Conservation (phyloP, 53 echinoderm and acorn worm genomes). For the Hippasteria phrygiana region DNA sequence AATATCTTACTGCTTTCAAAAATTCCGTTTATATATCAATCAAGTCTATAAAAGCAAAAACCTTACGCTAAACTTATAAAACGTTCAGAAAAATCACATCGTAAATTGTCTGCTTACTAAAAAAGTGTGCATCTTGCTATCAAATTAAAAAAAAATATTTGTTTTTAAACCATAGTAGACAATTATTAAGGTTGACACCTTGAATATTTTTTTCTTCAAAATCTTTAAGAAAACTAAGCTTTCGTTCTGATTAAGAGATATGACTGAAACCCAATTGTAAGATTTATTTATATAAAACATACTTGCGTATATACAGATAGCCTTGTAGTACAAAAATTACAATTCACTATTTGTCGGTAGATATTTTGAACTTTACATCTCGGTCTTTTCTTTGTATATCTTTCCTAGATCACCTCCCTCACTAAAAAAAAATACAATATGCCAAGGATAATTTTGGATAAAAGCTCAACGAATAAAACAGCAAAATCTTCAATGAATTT, state of each 20-base stretch:
- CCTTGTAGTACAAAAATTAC: constrained; percentile 33
- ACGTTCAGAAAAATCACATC: too few species aligned
- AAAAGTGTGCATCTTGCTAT: too few species aligned
- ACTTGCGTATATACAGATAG: constrained; percentile 54
- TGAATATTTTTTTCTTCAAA: background rate
- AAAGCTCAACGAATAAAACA: background rate
- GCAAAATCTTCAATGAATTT: background rate
- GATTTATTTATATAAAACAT: constrained; percentile 3
- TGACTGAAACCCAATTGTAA: background rate
- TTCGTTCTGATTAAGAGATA: background rate
- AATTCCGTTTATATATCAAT: too few species aligned
- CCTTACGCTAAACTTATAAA: too few species aligned
- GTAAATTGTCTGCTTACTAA: too few species aligned
- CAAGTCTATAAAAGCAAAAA: too few species aligned
- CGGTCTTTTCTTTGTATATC: background rate
- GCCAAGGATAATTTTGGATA: too few species aligned
- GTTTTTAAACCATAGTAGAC: too few species aligned
- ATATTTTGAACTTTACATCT: background rate
- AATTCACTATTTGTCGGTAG: background rate
- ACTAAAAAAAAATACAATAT: background rate
- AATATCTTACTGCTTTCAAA: too few species aligned
- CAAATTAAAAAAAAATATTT: too few species aligned
- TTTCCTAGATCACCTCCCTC: background rate
- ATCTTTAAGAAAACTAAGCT: background rate
- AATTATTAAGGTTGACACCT: too few species aligned